Evolutionary conservation across 2,113 vertebrate species (phyloP).

Genomic region (Meriones unguiculatus): DNA sequence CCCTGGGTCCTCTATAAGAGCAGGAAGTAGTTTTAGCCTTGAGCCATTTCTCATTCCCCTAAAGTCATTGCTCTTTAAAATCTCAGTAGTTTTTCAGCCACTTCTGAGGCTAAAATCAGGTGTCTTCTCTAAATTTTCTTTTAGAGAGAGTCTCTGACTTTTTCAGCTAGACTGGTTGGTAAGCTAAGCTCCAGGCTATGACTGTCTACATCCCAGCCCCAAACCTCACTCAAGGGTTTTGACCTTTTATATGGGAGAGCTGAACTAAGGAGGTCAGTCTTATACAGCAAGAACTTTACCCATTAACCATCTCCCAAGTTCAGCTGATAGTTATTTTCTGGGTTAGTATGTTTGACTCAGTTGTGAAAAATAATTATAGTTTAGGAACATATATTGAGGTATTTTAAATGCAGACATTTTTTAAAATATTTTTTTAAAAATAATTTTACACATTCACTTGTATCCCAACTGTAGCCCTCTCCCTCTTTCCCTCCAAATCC

Average conservation of each 20-base stretch:
- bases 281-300: neutral
- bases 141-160: neutral
- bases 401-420: neutral
- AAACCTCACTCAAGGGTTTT: neutral
- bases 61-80: neutral
- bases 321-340: neutral
- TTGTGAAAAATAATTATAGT: neutral
- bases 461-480: too few relatives aligned
- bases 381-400: neutral
- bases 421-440: neutral
- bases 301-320: neutral
- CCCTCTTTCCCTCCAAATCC: too few relatives aligned
- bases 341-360: neutral
- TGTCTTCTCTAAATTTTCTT: neutral
- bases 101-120: neutral
- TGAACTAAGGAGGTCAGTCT: neutral
- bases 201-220: neutral
- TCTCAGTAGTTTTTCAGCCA: neutral
- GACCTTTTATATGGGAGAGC: neutral
- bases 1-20: neutral
- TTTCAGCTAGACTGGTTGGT: neutral
- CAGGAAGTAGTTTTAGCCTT: neutral
- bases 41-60: neutral
- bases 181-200: neutral
- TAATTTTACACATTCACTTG: too few relatives aligned